Percentiles rank a stretch among this genome's conserved stretches.
Conservation (phyloP, 2,797 vertebrate genomes). For the Crax fasciolata region DNA sequence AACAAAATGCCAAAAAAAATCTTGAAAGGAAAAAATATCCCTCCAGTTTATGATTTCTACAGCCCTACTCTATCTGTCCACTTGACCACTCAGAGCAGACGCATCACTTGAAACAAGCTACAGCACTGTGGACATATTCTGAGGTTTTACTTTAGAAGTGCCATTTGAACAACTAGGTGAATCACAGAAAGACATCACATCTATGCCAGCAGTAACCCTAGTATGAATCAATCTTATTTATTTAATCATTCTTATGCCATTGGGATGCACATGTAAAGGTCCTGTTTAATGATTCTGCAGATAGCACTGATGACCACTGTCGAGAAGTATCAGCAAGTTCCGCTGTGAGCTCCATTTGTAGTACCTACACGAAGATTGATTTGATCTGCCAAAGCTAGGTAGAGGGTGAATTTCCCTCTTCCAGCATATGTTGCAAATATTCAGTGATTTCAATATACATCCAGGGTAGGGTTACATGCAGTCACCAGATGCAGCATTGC, state of each 20-base stretch:
- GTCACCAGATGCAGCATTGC: not conserved
- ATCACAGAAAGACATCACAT: not conserved
- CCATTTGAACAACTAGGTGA: not conserved
- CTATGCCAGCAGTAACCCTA: not conserved
- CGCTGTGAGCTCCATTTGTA: not conserved
- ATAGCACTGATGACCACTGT: not conserved
- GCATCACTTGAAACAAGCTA: not conserved
- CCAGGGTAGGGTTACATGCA: not conserved
- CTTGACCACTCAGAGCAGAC: not conserved
- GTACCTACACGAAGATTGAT: constrained; percentile 1
- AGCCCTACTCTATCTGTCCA: not conserved
- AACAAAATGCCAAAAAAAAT: not conserved
- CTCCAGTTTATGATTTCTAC: not conserved
- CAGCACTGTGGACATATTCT: not conserved
- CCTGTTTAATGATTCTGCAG: not conserved
- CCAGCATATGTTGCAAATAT: not conserved
- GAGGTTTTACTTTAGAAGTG: not conserved
- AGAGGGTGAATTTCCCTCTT: not conserved
- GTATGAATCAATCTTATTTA: not conserved
- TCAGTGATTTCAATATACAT: not conserved
- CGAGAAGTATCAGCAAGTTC: not conserved
- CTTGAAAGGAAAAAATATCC: not conserved
- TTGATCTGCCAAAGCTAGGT: constrained; percentile 26
- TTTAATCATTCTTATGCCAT: not conserved
- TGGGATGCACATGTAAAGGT: not conserved